Evolutionary conservation across 2,113 vertebrate species (phyloP).

Genomic region (Falcunculus frontatus): DNA sequence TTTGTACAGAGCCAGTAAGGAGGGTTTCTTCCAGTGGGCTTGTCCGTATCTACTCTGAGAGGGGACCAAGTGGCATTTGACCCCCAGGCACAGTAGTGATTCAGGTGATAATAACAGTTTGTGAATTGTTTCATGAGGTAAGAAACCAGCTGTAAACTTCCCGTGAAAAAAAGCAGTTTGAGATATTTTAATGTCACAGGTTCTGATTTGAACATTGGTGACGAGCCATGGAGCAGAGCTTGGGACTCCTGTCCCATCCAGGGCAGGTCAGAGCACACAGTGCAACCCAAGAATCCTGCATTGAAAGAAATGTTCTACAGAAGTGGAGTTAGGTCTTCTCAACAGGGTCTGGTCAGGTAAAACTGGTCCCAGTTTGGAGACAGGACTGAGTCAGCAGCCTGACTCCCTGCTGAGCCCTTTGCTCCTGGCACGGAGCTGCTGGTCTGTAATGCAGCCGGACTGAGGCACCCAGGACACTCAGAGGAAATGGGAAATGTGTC

Average conservation of each 20-base stretch:
- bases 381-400: conserved; percentile 8
- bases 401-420: neutral
- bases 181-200: neutral
- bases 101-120: neutral
- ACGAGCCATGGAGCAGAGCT: rapidly evolving
- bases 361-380: conserved; percentile 26
- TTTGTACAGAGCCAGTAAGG: neutral
- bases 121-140: neutral
- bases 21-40: neutral
- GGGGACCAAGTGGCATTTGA: neutral
- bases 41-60: neutral
- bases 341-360: conserved; percentile 9
- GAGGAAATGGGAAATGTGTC: conserved; percentile 20
- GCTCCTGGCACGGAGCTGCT: neutral
- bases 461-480: conserved; percentile 14
- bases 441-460: neutral
- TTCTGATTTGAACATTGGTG: neutral
- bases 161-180: neutral
- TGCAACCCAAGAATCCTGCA: neutral
- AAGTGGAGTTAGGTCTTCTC: neutral
- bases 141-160: neutral
- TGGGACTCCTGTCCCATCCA: neutral
- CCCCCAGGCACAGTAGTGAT: neutral
- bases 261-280: neutral
- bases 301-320: neutral